phyloP scores from a whole-genome alignment of 2,797 vertebrate genomes.

The Xenopus petersii region DNA sequence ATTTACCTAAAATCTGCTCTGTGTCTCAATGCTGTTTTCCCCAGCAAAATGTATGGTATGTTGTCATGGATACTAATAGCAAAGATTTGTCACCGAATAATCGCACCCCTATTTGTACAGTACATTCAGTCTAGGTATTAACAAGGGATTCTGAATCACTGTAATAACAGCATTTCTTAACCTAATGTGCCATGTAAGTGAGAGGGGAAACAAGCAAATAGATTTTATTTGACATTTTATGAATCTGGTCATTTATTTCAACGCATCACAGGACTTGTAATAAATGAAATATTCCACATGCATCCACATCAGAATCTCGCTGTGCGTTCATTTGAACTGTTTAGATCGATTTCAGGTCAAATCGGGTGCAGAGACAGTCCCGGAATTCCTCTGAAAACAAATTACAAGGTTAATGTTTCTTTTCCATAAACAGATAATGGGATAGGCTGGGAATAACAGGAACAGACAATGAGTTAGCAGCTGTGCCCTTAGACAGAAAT shows the following conservation, averaged over 20 bases:
- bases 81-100: background rate
- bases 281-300: background rate
- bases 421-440: no score
- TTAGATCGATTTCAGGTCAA: no score
- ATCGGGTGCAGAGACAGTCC: no score
- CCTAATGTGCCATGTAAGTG: background rate
- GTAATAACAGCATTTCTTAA: background rate
- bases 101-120: background rate
- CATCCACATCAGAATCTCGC: no score
- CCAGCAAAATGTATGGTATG: background rate
- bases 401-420: no score
- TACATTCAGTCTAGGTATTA: background rate
- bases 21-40: no score
- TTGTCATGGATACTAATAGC: conserved; percentile 20
- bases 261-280: background rate
- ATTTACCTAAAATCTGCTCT: no score
- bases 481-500: no score
- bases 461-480: no score
- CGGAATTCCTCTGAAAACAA: no score
- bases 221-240: background rate
- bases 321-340: no score
- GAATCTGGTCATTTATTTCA: background rate
- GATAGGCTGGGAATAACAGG: no score
- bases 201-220: background rate
- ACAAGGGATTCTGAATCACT: background rate